Evolutionary conservation across 2,113 vertebrate species (phyloP).

Genomic region (Mola mola): DNA sequence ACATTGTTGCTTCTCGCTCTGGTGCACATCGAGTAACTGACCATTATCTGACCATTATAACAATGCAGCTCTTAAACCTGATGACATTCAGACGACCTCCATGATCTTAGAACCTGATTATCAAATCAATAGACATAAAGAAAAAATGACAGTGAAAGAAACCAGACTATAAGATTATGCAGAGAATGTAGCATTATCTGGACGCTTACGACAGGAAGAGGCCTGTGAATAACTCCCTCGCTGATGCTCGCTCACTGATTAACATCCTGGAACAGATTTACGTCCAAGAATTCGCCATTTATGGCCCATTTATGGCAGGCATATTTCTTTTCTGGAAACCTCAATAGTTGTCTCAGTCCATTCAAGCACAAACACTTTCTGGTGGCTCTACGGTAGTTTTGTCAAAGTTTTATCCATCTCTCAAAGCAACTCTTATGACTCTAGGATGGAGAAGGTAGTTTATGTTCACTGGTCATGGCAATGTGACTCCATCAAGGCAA

Average conservation of each 20-base stretch:
- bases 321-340: constrained; percentile 52
- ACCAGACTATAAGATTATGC: constrained; percentile 21
- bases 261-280: constrained; percentile 38
- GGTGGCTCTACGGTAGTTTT: constrained; percentile 30
- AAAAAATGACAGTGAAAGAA: constrained; percentile 29
- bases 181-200: constrained; percentile 36
- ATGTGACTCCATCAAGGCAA: constrained; percentile 16
- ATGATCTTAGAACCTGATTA: constrained; percentile 37
- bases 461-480: constrained; percentile 22
- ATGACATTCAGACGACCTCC: constrained; percentile 33
- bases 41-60: constrained; percentile 33
- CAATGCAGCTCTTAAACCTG: constrained; percentile 17
- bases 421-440: constrained; percentile 19
- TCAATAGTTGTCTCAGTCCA: constrained; percentile 27
- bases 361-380: constrained; percentile 37
- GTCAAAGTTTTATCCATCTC: constrained; percentile 29
- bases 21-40: constrained; percentile 16
- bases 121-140: constrained; percentile 47
- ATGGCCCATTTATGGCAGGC: constrained; percentile 55
- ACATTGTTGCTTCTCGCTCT: background rate
- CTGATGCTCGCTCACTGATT: constrained; percentile 22
- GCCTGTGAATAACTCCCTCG: constrained; percentile 42
- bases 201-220: constrained; percentile 39
- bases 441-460: constrained; percentile 7
- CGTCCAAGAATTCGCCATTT: constrained; percentile 39